Percentiles rank a stretch among this genome's conserved stretches.
phyloP scores from a whole-genome alignment of 2,113 vertebrate genomes.

The Seriola aureovittata region DNA sequence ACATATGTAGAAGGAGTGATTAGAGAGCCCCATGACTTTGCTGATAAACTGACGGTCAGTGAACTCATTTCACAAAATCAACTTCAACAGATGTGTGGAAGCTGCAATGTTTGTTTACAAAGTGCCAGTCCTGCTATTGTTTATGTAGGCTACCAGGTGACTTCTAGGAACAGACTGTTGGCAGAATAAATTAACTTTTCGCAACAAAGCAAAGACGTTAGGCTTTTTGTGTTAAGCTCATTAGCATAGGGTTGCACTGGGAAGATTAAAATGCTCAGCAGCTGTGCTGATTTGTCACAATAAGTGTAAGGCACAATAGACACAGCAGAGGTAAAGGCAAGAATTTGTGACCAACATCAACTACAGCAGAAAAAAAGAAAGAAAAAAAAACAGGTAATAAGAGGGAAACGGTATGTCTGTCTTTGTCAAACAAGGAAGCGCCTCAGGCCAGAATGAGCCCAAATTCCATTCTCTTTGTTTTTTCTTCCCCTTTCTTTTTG shows the following conservation, averaged over 20 bases:
- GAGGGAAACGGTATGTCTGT: slow-evolving; percentile 61
- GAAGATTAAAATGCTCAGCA: not conserved
- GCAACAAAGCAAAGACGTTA: slow-evolving; percentile 19
- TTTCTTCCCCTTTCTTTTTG: slow-evolving; percentile 54
- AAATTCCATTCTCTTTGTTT: slow-evolving; percentile 73
- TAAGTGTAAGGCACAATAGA: slow-evolving; percentile 38
- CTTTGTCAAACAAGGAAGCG: slow-evolving; percentile 79
- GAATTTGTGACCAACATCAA: slow-evolving; percentile 50
- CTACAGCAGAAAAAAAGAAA: slow-evolving; percentile 33
- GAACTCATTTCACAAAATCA: slow-evolving; percentile 58
- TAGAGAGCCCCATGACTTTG: slow-evolving; percentile 53
- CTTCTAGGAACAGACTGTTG: slow-evolving; percentile 55
- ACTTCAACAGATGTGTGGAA: slow-evolving; percentile 23
- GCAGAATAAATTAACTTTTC: slow-evolving; percentile 45
- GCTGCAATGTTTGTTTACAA: slow-evolving; percentile 13
- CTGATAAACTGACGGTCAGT: slow-evolving; percentile 60
- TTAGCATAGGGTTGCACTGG: slow-evolving; percentile 22
- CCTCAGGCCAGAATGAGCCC: slow-evolving; percentile 55
- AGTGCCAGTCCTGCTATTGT: slow-evolving; percentile 33
- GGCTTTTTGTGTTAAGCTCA: not conserved
- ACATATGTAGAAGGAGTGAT: slow-evolving; percentile 29
- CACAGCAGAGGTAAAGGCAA: slow-evolving; percentile 53
- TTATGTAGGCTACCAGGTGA: slow-evolving; percentile 41
- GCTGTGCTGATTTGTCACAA: slow-evolving; percentile 32
- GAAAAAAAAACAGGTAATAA: slow-evolving; percentile 39